Evolutionary conservation across 2,888 invertebrate species (phyloP), one percentile per base, ranked within the genome.

Genomic region (Phymatocera aterrima): DNA sequence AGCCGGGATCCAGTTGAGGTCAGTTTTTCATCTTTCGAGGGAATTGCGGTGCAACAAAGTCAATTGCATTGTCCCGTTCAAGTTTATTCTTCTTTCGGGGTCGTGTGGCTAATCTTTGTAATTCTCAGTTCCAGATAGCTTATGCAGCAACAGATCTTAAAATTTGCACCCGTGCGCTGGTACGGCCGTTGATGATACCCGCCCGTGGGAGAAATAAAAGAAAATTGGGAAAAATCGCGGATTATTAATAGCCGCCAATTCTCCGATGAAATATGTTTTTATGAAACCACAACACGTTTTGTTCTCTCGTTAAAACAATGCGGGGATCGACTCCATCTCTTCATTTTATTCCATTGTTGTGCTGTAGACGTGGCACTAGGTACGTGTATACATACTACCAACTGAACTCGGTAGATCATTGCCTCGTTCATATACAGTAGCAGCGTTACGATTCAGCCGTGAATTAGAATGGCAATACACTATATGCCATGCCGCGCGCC

Each of bases 211-310:
- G 43, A 5, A 12, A 12, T 43, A 12, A 6, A 43, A 43, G 8
- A 37, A 64, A 37, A 10, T 3, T 15, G 18, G 0, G 18, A 34
- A 64, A 64, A 37, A 34, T 64, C 21, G 6, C 3, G 61, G 37
- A 64, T 18, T n/a, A 18, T 2, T 1, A 2, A 34, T 34, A 37
- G 18, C 61, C 15, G 10, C 2, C 43, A 40, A 43, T 24, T 72
- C 34, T 51, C 31, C 31, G 6, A 21, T 75, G 60, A 75, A 75
- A 75, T 75, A 75, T 75, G 75, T 60, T 60, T 75, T 75, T 75
- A 43, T 75, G n/a, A 75, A 57, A 60, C 75, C 60, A 40, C 75
- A 57, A 28, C 57, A 24, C 75, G 75, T 37, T 75, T 60, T 43
- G 57, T 75, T 57, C 24, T 65, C 60, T 24, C 46, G 68, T 68